A percentile compares a stretch with the other conserved stretches of the same genome.
Evolutionary conservation across 2,113 vertebrate species (phyloP).

Genomic region (Syngnathus scovelli): DNA sequence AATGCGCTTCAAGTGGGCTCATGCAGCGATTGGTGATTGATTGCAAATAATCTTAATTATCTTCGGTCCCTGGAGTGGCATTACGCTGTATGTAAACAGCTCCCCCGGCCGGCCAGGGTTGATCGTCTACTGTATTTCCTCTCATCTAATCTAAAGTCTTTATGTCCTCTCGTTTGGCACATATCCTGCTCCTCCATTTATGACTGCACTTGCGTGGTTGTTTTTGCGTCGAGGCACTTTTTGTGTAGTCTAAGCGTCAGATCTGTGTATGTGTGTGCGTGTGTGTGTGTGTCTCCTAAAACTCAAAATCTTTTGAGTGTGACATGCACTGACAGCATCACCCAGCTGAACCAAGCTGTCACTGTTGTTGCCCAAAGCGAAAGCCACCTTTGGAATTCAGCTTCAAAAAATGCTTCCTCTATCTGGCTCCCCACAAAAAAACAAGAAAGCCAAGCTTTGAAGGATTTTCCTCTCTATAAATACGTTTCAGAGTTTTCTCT

Average conservation of each 20-base stretch:
- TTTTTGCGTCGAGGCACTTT: background rate
- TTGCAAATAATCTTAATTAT: constrained; percentile 40
- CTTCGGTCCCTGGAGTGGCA: constrained; percentile 17
- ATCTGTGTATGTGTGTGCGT: background rate
- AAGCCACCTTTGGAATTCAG: constrained; percentile 2
- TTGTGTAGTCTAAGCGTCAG: too few relatives aligned
- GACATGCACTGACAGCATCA: constrained; percentile 21
- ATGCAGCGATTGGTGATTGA: constrained; percentile 21
- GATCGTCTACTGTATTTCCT: constrained; percentile 4
- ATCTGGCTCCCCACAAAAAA: too few relatives aligned
- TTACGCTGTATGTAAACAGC: constrained; percentile 29
- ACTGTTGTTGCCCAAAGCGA: constrained; percentile 5
- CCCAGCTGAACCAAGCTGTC: constrained; percentile 8
- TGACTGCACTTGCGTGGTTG: background rate
- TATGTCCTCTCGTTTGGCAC: background rate
- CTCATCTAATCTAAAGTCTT: background rate
- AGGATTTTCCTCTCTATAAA: background rate
- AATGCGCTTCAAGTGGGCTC: constrained; percentile 1
- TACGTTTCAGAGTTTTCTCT: background rate
- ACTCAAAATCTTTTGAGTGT: constrained; percentile 15
- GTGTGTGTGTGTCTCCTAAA: constrained; percentile 6
- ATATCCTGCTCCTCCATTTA: background rate
- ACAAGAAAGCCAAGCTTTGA: background rate
- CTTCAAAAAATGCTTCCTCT: constrained; percentile 1
- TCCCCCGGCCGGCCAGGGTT: constrained; percentile 9